A percentile compares a stretch with the other conserved stretches of the same genome.
phyloP scores from a whole-genome alignment of 2,113 vertebrate genomes.

The Gambusia holbrooki region DNA sequence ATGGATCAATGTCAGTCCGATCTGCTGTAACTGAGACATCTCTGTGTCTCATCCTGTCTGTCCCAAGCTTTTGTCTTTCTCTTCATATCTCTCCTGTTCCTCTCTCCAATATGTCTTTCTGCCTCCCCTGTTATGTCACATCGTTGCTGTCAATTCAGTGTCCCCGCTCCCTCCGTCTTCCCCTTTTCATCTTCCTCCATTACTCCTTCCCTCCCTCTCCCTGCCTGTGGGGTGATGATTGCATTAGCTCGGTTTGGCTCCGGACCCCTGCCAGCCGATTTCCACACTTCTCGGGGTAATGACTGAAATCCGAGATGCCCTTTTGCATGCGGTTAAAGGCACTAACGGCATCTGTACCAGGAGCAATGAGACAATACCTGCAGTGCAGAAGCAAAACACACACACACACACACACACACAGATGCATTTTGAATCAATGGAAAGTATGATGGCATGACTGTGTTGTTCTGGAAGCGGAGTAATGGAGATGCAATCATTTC shows the following conservation, averaged over 20 bases:
- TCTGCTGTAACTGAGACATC: conserved; percentile 68
- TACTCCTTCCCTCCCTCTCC: conserved; percentile 13
- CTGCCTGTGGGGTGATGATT: conserved; percentile 61
- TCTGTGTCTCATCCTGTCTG: conserved; percentile 49
- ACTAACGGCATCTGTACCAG: conserved; percentile 53
- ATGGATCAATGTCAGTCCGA: conserved; percentile 77
- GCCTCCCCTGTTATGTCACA: conserved; percentile 16
- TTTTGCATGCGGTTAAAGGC: conserved; percentile 67
- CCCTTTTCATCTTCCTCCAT: conserved; percentile 44
- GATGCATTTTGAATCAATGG: conserved; percentile 9
- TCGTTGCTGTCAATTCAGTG: conserved; percentile 8
- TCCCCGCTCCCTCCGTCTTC: conserved; percentile 43
- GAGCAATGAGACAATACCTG: conserved; percentile 40
- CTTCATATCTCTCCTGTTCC: conserved; percentile 21
- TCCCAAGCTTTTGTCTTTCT: conserved; percentile 41
- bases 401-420: conserved; percentile 17
- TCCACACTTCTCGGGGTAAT: conserved; percentile 65
- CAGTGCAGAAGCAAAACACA: conserved; percentile 24
- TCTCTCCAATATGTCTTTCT: conserved; percentile 23
- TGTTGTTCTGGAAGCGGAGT: conserved; percentile 24
- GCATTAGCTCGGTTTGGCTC: conserved; percentile 62
- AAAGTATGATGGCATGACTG: conserved; percentile 9
- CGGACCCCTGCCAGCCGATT: conserved; percentile 60
- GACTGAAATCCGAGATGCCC: conserved; percentile 72
- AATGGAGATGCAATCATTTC: conserved; percentile 11